Evolutionary conservation across 2,888 invertebrate genomes (phyloP).

Genomic region (Spialia ferax): DNA sequence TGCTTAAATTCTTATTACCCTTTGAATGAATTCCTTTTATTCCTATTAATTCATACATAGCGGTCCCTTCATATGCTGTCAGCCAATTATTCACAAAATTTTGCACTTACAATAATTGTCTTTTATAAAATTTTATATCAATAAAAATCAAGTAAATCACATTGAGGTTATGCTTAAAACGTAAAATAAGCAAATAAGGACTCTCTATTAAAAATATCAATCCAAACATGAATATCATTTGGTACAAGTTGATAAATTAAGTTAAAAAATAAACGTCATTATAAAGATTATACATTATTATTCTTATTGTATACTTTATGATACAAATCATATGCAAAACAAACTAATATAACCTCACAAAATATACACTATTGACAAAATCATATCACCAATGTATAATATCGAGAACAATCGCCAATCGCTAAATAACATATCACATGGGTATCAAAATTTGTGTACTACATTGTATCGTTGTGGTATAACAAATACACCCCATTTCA

Average conservation of each 20-base stretch:
- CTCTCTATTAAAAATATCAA: slow-evolving; percentile 59
- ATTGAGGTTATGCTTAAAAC: slow-evolving; percentile 59
- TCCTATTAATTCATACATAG: background rate
- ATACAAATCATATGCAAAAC: slow-evolving; percentile 51
- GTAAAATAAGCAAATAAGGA: slow-evolving; percentile 47
- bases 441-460: slow-evolving; percentile 38
- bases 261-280: slow-evolving; percentile 47
- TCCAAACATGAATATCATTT: slow-evolving; percentile 50
- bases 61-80: background rate
- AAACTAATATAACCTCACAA: slow-evolving; percentile 46
- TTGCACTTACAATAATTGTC: slow-evolving; percentile 57
- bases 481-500: slow-evolving; percentile 22
- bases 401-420: slow-evolving; percentile 29
- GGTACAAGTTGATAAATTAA: slow-evolving; percentile 50
- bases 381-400: slow-evolving; percentile 24
- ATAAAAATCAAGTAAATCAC: slow-evolving; percentile 58
- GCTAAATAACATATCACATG: slow-evolving; percentile 34
- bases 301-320: slow-evolving; percentile 52
- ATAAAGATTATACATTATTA: slow-evolving; percentile 53
- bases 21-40: background rate
- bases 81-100: slow-evolving; percentile 2
- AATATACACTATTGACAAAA: slow-evolving; percentile 43
- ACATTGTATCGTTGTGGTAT: slow-evolving; percentile 30
- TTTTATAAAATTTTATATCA: slow-evolving; percentile 65
- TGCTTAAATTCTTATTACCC: background rate